Percentiles rank a stretch among this genome's conserved stretches.
These are phyloP conservation scores for Caenorhabditis sulstoni DNA, from an alignment of 2,888 invertebrate species.

Conservation along the genomic window DNA sequence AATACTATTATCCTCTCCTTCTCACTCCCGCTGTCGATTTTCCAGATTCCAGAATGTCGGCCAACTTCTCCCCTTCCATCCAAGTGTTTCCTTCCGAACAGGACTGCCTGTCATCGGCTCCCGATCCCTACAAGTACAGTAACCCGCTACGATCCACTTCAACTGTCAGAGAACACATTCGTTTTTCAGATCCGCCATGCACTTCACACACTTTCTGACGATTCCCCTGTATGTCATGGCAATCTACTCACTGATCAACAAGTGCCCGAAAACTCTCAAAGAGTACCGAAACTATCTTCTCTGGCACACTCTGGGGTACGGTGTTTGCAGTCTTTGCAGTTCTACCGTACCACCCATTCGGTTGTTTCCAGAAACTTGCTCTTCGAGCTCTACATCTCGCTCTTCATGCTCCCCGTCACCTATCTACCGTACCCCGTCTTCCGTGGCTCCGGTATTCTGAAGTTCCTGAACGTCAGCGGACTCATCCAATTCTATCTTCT, in stretches of 20 bases:
- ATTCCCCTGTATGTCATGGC: conserved; percentile 33
- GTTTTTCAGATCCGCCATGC: conserved; percentile 37
- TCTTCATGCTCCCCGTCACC: conserved; percentile 50
- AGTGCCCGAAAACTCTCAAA: conserved; percentile 26
- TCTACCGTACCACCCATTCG: too few relatives aligned
- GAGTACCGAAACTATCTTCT: conserved; percentile 49
- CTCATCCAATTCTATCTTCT: conserved; percentile 52
- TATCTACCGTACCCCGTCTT: conserved; percentile 51
- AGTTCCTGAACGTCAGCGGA: conserved; percentile 40
- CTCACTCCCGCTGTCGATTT: too few relatives aligned
- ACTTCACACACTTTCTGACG: conserved; percentile 43
- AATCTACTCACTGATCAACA: conserved; percentile 36
- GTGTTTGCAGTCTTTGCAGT: too few relatives aligned
- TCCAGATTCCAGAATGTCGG: too few relatives aligned
- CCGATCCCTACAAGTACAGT: conserved; percentile 25
- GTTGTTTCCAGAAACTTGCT: conserved; percentile 29
- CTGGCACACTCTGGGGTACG: conserved; percentile 43
- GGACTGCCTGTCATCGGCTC: conserved; percentile 20
- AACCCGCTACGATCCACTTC: neutral
- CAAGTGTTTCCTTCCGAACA: neutral
- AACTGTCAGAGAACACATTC: neutral
- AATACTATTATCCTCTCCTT: too few relatives aligned
- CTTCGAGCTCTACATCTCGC: conserved; percentile 49
- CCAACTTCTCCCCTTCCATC: too few relatives aligned
- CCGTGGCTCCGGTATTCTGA: conserved; percentile 43